These are phyloP conservation scores for Philopedon plagiatum DNA, from an alignment of 2,888 invertebrate species.

Conservation along the genomic window DNA sequence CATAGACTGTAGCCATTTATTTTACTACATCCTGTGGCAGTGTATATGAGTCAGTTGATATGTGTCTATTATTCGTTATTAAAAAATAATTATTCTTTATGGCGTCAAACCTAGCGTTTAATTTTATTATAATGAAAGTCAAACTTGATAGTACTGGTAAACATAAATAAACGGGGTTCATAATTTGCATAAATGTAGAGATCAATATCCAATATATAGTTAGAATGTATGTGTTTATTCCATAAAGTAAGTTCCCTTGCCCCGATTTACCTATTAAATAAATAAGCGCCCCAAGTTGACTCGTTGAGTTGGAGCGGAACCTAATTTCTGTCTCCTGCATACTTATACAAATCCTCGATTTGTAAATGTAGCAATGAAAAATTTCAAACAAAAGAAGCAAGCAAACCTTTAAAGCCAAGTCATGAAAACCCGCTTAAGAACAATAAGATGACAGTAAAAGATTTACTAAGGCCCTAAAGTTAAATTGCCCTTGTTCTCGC, in stretches of 20 bases:
- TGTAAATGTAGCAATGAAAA: not conserved
- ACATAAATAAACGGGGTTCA: no score
- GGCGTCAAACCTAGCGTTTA: not conserved
- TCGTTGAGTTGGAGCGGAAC: no score
- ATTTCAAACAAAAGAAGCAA: not conserved
- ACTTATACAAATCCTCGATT: no score
- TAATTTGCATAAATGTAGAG: no score
- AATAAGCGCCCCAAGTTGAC: no score
- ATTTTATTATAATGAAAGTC: not conserved
- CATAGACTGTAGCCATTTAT: not conserved
- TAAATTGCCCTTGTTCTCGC: constrained; percentile 25
- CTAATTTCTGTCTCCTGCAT: no score
- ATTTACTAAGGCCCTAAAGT: constrained; percentile 31
- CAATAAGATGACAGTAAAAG: constrained; percentile 24
- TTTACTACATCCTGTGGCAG: constrained; percentile 9
- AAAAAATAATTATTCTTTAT: not conserved
- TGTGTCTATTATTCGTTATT: not conserved
- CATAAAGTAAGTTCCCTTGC: no score
- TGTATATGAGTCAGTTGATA: constrained; percentile 3
- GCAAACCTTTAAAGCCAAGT: not conserved
- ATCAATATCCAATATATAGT: no score
- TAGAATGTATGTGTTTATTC: no score
- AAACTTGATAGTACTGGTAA: no score
- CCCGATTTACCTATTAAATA: no score
- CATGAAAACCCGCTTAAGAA: constrained; percentile 14